phyloP scores from a whole-genome alignment of 2,113 vertebrate genomes.

The Dasyurus viverrinus region DNA sequence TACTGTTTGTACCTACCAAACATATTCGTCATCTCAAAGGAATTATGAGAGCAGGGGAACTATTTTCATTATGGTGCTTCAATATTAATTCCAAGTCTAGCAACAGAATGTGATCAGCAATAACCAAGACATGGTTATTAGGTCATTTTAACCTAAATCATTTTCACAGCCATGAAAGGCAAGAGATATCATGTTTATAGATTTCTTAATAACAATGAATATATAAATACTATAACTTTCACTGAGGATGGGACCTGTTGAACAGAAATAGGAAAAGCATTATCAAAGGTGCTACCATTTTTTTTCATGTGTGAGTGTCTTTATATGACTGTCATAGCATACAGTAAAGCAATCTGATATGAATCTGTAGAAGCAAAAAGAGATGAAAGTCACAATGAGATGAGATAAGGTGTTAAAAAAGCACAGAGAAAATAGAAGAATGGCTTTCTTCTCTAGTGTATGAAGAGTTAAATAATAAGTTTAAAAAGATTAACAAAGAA shows the following conservation, averaged over 20 bases:
- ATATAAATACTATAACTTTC: slow-evolving; percentile 48
- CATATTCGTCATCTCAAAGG: background rate
- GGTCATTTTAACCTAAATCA: background rate
- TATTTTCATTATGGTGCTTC: background rate
- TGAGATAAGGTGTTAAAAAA: background rate
- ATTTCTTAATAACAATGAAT: slow-evolving; percentile 33
- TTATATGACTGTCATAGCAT: slow-evolving; percentile 50
- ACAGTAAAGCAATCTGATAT: slow-evolving; percentile 44
- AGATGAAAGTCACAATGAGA: background rate
- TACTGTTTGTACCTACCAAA: background rate
- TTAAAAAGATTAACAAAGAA: background rate
- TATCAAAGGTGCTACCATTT: slow-evolving; percentile 38
- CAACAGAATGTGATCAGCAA: background rate
- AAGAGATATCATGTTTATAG: slow-evolving; percentile 20
- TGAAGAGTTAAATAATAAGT: slow-evolving; percentile 28
- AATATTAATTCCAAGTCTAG: slow-evolving; percentile 19
- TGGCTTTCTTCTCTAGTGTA: background rate
- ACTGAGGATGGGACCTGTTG: slow-evolving; percentile 44
- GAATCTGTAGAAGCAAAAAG: slow-evolving; percentile 36
- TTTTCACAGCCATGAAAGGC: background rate
- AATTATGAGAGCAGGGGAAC: background rate
- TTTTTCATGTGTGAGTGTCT: slow-evolving; percentile 27
- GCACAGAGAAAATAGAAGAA: background rate
- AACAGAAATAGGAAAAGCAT: slow-evolving; percentile 59
- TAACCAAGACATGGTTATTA: background rate